Percentiles rank a stretch among this genome's conserved stretches.
These are phyloP conservation scores for Drosophila lacicola DNA, from an alignment of 2,888 invertebrate species.

Conservation along the genomic window DNA sequence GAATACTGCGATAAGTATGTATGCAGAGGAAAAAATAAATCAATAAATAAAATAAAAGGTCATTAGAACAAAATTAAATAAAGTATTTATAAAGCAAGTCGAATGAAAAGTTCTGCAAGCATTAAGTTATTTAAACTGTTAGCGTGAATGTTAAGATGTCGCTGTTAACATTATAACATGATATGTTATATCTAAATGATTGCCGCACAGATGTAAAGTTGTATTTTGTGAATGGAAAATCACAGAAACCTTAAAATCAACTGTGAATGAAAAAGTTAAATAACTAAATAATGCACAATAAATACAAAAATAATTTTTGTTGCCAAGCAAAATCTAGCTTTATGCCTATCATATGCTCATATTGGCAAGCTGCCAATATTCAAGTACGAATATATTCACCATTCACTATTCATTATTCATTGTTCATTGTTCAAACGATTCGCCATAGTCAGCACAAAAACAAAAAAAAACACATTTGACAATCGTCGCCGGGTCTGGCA, in stretches of 20 bases:
- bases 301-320: not conserved
- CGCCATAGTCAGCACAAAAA: constrained; percentile 31
- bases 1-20: too few relatives aligned
- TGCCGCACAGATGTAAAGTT: not conserved
- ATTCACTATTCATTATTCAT: constrained; percentile 3
- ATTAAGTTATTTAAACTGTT: too few relatives aligned
- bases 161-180: too few relatives aligned
- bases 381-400: not conserved
- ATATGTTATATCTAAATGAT: too few relatives aligned
- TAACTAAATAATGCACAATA: not conserved
- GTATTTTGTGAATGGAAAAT: constrained; percentile 11
- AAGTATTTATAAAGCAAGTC: too few relatives aligned
- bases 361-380: constrained; percentile 12
- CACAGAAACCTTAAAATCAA: not conserved
- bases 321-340: not conserved
- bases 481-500: constrained; percentile 56
- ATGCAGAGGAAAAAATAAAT: too few relatives aligned
- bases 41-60: too few relatives aligned
- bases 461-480: constrained; percentile 12
- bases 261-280: constrained; percentile 11
- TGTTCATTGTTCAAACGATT: constrained; percentile 19
- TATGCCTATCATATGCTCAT: not conserved
- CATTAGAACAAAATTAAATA: too few relatives aligned
- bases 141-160: too few relatives aligned
- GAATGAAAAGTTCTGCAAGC: too few relatives aligned